Evolutionary conservation across 2,888 invertebrate genomes (phyloP), one percentile per base, ranked within the genome.

Genomic region (Stenodera caucasica): DNA sequence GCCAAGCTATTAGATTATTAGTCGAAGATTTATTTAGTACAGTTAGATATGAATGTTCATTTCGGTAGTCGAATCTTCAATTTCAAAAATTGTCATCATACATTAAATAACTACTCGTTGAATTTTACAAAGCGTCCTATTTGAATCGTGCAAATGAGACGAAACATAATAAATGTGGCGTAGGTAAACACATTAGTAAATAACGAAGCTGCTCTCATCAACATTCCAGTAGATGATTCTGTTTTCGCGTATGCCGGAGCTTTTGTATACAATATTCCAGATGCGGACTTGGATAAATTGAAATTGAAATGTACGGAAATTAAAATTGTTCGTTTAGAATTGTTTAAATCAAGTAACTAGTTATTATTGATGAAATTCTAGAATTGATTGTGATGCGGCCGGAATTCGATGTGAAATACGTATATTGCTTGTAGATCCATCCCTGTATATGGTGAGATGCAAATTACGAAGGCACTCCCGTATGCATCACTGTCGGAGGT

Each of bases 401-500:
- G n/a, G n/a, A n/a, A n/a, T 40, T 40, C 7, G 35, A 14, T 32
- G 11, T 45, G 9, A 11, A 40, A 18, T 40, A 18, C n/a, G 2
- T 21, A 12, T 11, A 21, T 45, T 45, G 45, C 2, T 45, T 21
- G 21, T 12, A 11, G 21, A 11, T 9, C 45, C 45, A 21, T 45
- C 21, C 15, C 45, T 45, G 45, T 15, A 40, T 40, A 18, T 18
- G 14, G 40, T 45, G 21, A 18, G 57, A 61, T 61, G 62, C 62
- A 62, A 59, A 62, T 62, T 62, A 53, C 56, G 58, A 21, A 57
- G 57, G 54, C 63, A 63, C 63, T 59, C 63, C 59, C 62, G 58
- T 53, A 56, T 63, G 62, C 59, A 59, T 59, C 58, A 55, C 37
- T 57, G 54, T 58, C 51, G 57, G 58, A 67, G 66, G 67, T 67